Conservation (phyloP, 2,888 invertebrate genomes). For the Plemyria rubiginata region DNA sequence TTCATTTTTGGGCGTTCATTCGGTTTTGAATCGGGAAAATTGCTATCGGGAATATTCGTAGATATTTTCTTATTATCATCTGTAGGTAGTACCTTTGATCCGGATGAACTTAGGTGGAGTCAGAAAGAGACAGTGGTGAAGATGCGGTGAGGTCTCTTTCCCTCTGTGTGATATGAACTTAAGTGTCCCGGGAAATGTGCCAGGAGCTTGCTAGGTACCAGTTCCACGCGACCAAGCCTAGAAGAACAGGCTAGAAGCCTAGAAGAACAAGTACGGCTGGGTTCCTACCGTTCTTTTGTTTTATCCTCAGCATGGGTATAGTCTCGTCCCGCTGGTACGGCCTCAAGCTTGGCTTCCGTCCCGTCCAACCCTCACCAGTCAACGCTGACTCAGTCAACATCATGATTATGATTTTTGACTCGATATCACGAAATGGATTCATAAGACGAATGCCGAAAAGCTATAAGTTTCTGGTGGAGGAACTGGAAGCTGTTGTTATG, state of each 20-base stretch:
- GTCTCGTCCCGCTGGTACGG: slow-evolving; percentile 3
- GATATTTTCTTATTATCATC: slow-evolving; percentile 16
- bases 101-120: slow-evolving; percentile 21
- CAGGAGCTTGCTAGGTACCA: no score
- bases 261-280: no score
- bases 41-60: no score
- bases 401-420: slow-evolving; percentile 94
- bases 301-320: not conserved
- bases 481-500: slow-evolving; percentile 40
- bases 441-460: slow-evolving; percentile 91
- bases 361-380: not conserved
- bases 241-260: no score
- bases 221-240: no score
- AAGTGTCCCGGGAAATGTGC: slow-evolving; percentile 60
- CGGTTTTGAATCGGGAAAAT: slow-evolving; percentile 15
- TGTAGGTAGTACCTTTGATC: slow-evolving; percentile 1
- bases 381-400: slow-evolving; percentile 81
- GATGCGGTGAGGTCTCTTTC: slow-evolving; percentile 35
- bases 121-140: slow-evolving; percentile 38
- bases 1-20: not conserved
- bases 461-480: slow-evolving; percentile 87
- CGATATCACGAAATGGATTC: slow-evolving; percentile 92
- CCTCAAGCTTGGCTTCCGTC: slow-evolving; percentile 1
- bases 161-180: slow-evolving; percentile 55
- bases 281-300: not conserved